Evolutionary conservation across 2,888 invertebrate species (phyloP).

Genomic region (Agrilus cyanescens): DNA sequence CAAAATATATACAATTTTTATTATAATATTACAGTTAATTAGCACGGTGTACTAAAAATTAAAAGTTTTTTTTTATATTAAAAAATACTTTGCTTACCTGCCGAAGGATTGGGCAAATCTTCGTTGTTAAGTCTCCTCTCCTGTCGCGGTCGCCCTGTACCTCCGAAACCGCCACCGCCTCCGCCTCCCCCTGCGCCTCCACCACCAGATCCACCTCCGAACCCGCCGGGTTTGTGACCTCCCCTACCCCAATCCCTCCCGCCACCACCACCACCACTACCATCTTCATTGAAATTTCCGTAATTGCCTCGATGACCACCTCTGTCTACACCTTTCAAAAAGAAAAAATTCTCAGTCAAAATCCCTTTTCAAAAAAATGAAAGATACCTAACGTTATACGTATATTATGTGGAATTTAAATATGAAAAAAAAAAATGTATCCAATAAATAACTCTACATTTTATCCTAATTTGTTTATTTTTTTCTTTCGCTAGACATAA

Average conservation of each 20-base stretch:
- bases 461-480: too few relatives aligned
- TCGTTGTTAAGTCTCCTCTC: constrained; percentile 28
- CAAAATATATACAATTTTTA: too few relatives aligned
- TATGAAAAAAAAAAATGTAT: neutral
- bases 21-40: too few relatives aligned
- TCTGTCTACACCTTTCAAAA: constrained; percentile 34
- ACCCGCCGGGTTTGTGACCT: constrained; percentile 13
- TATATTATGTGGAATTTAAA: neutral
- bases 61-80: too few relatives aligned
- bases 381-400: neutral
- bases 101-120: constrained; percentile 29
- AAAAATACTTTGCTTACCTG: constrained; percentile 31
- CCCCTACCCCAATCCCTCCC: constrained; percentile 34
- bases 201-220: constrained; percentile 11
- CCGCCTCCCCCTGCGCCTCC: constrained; percentile 17
- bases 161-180: constrained; percentile 15
- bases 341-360: neutral
- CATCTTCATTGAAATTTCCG: constrained; percentile 38
- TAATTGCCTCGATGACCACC: constrained; percentile 38
- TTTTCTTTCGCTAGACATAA: too few relatives aligned
- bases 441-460: too few relatives aligned
- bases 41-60: too few relatives aligned
- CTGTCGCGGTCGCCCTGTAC: constrained; percentile 22
- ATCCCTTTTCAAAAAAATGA: neutral
- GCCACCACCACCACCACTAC: constrained; percentile 28